Base-by-base conservation (phyloP, 2,888 invertebrate species). In the Apotomis capreana region DNA sequence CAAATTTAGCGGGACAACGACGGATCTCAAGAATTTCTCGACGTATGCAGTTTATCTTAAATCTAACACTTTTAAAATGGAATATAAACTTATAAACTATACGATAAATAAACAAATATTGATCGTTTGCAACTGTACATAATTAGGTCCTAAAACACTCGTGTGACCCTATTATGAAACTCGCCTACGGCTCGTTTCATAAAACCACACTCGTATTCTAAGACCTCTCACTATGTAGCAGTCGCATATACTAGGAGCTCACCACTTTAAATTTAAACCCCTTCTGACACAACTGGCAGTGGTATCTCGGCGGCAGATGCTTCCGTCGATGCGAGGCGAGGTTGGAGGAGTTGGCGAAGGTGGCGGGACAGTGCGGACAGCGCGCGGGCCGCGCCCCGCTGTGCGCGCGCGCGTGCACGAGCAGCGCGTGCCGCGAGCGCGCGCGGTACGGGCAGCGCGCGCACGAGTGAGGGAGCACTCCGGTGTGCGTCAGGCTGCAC, bases 331-430 rank as follows among this genome's bases (percentile, higher is more conserved):
- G 85, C 5, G 83, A 79, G 13, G 81, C 82, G 8, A 85, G 75
- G 73, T 79, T 82, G 12, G 82, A 80, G 1, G 79, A 75, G 70
- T 76, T 80, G 36, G 76, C 75, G 78, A 85, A 85, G 6, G 78
- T 77, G 12, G 81, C 80, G 0, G 79, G 74, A 75, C 85, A 85
- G 49, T 75, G 74, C 0, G 79, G 46, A 49, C 85, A 85, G 5
- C 64, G 54, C 10, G 79, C 52, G 0, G 85, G 82, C 4, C 81
- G 74, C 52, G 73, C 75, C 13, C 81, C 84, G 0, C 77, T 74
- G 78, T 85, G 84, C 0, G 74, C 58, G 0, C 82, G 81, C 69
- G 76, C 85, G 85, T 89, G 78, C 77, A 88, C 61, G 61, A 61
- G 12, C 6, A 83, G 73, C 0, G 79, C 79, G 73, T 82, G 78